phyloP scores from a whole-genome alignment of 2,888 invertebrate species.

The Harpalus rubripes region DNA sequence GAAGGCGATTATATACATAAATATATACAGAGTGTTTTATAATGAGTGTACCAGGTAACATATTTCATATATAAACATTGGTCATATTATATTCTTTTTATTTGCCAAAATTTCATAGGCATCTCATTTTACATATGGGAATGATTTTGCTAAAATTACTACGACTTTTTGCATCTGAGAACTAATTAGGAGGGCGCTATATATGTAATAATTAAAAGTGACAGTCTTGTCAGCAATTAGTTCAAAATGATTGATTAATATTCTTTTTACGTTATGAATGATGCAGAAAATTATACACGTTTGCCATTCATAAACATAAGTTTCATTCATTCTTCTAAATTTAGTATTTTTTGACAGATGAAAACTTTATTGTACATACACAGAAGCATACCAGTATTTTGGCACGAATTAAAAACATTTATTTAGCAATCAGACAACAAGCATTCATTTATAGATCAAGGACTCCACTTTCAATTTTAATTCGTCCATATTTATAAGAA shows the following conservation, averaged over 20 bases:
- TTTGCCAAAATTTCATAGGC: too few species aligned
- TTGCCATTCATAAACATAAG: background rate
- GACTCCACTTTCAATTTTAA: background rate
- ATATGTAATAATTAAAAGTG: background rate
- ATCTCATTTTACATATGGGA: too few species aligned
- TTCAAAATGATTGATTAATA: background rate
- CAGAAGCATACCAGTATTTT: background rate
- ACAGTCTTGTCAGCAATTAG: background rate
- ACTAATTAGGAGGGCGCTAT: background rate
- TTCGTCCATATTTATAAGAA: background rate
- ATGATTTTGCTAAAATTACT: too few species aligned
- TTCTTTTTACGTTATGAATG: background rate
- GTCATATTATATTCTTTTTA: too few species aligned
- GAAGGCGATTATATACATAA: too few species aligned
- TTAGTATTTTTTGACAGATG: background rate
- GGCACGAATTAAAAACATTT: background rate
- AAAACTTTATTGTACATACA: background rate
- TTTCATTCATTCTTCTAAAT: constrained; percentile 7
- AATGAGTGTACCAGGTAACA: too few species aligned
- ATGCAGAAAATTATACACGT: background rate
- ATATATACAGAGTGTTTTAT: too few species aligned
- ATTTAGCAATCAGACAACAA: background rate
- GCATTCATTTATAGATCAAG: background rate
- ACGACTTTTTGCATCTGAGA: background rate
- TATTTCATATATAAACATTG: too few species aligned